These are phyloP conservation scores for Sturnira hondurensis DNA, from an alignment of 2,113 vertebrate genomes.

Conservation along the genomic window DNA sequence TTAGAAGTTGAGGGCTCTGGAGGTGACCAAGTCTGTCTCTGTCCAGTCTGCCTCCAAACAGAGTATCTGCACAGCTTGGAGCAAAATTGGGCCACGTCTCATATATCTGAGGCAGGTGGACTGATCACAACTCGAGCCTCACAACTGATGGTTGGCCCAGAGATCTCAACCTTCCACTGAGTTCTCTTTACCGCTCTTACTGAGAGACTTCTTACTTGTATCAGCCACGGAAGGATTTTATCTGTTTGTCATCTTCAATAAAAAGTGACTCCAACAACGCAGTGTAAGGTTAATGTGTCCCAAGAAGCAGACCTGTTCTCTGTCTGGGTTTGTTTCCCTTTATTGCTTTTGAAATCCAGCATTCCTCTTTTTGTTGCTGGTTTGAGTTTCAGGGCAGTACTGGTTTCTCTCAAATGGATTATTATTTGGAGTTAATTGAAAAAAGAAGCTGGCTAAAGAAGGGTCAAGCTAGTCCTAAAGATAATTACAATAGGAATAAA, in stretches of 20 bases:
- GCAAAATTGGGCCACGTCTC: neutral
- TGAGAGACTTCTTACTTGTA: neutral
- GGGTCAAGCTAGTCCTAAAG: neutral
- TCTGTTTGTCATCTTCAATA: constrained; percentile 14
- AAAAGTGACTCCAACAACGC: neutral
- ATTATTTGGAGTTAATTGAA: constrained; percentile 34
- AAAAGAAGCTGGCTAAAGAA: constrained; percentile 29
- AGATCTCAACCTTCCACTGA: neutral
- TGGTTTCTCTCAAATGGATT: constrained; percentile 47
- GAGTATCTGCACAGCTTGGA: neutral
- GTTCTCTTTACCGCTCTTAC: neutral
- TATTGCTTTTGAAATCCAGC: constrained; percentile 36
- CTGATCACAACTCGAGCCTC: neutral
- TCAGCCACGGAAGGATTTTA: neutral
- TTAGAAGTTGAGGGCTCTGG: neutral
- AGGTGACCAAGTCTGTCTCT: neutral
- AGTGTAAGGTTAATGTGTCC: neutral
- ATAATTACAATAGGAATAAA: constrained; percentile 18
- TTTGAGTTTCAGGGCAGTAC: neutral
- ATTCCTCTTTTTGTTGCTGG: constrained; percentile 3
- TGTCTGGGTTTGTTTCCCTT: constrained; percentile 51
- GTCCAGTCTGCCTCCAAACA: neutral
- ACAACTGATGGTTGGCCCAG: neutral
- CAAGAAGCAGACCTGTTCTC: constrained; percentile 50
- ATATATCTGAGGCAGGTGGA: neutral